Base-by-base conservation (phyloP, 2,113 vertebrate species). In the Diphyllodes magnificus region DNA sequence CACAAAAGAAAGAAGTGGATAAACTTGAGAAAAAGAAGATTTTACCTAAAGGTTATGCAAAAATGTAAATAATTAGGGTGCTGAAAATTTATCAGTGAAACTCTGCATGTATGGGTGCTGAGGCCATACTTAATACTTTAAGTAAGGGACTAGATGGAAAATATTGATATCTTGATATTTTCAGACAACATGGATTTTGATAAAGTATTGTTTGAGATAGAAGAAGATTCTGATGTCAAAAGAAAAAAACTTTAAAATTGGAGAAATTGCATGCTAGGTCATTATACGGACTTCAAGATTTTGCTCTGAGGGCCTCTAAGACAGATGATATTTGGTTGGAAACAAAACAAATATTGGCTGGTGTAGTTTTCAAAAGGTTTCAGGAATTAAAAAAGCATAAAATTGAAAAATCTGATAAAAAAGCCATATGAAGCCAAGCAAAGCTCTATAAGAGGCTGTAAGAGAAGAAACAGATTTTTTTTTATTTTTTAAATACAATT, bases 401-500 rank as follows among this genome's bases (percentile, higher is more conserved):
- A 45, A 40, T 16, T 42, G 19, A n/a, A 70, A 50, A 57, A 42
- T 8, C 9, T 40, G 40, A 21, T 39, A n/a, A 63, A 70, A 27
- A 77, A 45, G 5, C 2, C 7, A 15, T 33, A 23, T 24, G 35
- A 50, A 68, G 19, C 2, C 11, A 86, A 7, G 0, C 2, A 82
- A 84, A 33, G 5, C 1, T 45, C 11, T 65, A 4, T 10, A 61
- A 47, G 16, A 57, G 3, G 2, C 9, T 42, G 12, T 27, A 59
- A 50, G 4, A 70, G 13, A 70, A 57, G 6, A 51, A 77, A 21
- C 0, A 49, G 5, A 31, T 20, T 23, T 47, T 22, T 22, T 59
- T n/a, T 33, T 22, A n/a, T 24, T 35, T 57, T n/a, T 21, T 9
- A 7, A n/a, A 47, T 45, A 19, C 25, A 68, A 2, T 4, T 0